Evolutionary conservation across 30 jellyfish, hydroid and myxozoan species (phyloP), one percentile per base, ranked within the genome.

Genomic region (Phacellophora camtschatica): DNA sequence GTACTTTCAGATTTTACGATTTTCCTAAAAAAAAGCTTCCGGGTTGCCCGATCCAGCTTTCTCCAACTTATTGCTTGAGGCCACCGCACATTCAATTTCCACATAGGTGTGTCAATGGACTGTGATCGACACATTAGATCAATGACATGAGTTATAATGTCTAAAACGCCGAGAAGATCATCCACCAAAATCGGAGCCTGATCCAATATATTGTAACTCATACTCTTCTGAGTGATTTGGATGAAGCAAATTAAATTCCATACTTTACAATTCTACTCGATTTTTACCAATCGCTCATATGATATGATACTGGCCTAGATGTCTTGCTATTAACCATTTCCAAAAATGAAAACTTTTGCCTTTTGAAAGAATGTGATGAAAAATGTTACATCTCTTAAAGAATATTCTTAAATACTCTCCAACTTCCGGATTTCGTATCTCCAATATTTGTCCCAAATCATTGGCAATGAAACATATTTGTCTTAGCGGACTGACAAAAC

Each of bases 111-210:
- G 20, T 70, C 84, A 9, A 42, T 13, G 5, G 71, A 70, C 27
- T 70, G 84, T 20, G 84, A 37, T n/a, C 71, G 75, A 4, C 10
- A 22, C 84, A 70, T 70, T 51, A 70, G 46, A 19, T 70, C 76
- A 3, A 70, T 30, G 20, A 70, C 51, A 70, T 75, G 84, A 22
- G 41, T 24, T 76, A 70, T 70, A 43, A 70, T 70, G 75, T 70
- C 72, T 22, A 65, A 35, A 65, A 65, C 32, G 16, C 31, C 75
- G 11, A 49, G 62, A 3, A 48, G 61, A 73, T 73, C 87, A 24
- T 27, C 87, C 55, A 73, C n/a, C 82, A 53, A 73, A 73, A 34
- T 73, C 87, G 4, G 71, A 33, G n/a, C 89, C 89, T 4, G 28
- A 51, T 31, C 58, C 61, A 68, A 36, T 58, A 25, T 32, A 77